Percentiles rank a stretch among this genome's conserved stretches.
phyloP scores from a whole-genome alignment of 1,140 invertebrate genomes.

The Drosophila fuyamai region DNA sequence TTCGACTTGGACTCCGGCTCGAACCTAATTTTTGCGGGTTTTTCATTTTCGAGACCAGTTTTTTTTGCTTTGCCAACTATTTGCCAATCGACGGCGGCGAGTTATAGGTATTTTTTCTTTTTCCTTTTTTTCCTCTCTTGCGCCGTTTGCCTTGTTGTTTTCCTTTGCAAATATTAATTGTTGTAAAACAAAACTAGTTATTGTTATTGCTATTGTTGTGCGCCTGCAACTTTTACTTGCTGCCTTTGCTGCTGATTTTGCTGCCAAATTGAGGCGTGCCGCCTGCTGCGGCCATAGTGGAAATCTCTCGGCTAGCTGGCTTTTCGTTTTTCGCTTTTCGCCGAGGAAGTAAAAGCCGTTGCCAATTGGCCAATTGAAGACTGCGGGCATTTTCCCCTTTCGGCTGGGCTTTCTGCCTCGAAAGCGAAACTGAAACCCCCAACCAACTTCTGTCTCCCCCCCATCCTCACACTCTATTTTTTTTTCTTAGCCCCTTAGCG shows the following conservation, averaged over 20 bases:
- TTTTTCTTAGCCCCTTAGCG: slow-evolving; percentile 9
- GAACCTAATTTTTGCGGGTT: slow-evolving; percentile 76
- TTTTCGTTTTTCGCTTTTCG: slow-evolving; percentile 27
- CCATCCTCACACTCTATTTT: slow-evolving; percentile 26
- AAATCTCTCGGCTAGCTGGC: slow-evolving; percentile 44
- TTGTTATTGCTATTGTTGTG: slow-evolving; percentile 61
- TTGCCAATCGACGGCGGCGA: slow-evolving; percentile 62
- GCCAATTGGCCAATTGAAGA: slow-evolving; percentile 31
- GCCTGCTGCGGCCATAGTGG: slow-evolving; percentile 69
- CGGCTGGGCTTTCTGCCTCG: slow-evolving; percentile 3
- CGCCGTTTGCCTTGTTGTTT: slow-evolving; percentile 36
- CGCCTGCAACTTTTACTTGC: slow-evolving; percentile 72
- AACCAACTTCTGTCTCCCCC: slow-evolving; percentile 10
- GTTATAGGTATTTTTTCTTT: slow-evolving; percentile 56
- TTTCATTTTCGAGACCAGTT: slow-evolving; percentile 76
- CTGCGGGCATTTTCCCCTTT: slow-evolving; percentile 12
- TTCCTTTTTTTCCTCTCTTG: slow-evolving; percentile 25
- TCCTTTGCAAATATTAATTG: slow-evolving; percentile 74
- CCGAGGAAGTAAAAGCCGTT: slow-evolving; percentile 72
- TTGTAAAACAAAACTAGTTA: slow-evolving; percentile 76
- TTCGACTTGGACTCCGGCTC: slow-evolving; percentile 31
- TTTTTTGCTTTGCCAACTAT: slow-evolving; percentile 64
- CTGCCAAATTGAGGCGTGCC: slow-evolving; percentile 73
- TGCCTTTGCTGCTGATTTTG: slow-evolving; percentile 14
- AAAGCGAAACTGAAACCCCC: slow-evolving; percentile 38